Evolutionary conservation across 2,113 vertebrate genomes (phyloP).

Genomic region (Stictonetta naevosa): DNA sequence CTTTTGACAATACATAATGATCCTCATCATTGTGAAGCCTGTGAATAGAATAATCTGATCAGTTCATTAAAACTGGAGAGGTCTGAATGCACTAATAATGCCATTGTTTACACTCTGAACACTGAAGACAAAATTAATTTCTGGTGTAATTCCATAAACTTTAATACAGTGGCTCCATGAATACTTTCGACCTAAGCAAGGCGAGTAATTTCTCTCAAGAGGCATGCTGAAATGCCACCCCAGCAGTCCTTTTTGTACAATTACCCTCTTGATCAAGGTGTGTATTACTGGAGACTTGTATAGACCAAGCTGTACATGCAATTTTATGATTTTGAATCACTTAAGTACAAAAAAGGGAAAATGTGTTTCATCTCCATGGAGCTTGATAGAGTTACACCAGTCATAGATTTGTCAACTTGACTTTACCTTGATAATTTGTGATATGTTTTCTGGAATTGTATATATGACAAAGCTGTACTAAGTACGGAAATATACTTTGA

Average conservation of each 20-base stretch:
- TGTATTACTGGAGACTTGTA: background rate
- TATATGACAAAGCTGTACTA: background rate
- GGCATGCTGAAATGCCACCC: background rate
- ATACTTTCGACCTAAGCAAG: background rate
- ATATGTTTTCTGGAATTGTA: background rate
- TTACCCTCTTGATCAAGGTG: background rate
- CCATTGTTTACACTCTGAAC: slow-evolving; percentile 16
- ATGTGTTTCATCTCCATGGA: background rate
- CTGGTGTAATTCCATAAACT: background rate
- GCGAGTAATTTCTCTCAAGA: background rate
- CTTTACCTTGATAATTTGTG: background rate
- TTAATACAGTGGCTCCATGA: background rate
- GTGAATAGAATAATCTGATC: slow-evolving; percentile 46
- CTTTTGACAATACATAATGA: slow-evolving; percentile 59
- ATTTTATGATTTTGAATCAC: background rate
- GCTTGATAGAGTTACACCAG: background rate
- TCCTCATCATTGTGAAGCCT: slow-evolving; percentile 41
- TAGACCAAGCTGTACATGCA: background rate
- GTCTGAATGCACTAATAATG: slow-evolving; percentile 23
- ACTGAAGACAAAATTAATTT: slow-evolving; percentile 16
- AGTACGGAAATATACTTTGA: background rate
- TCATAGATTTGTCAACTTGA: background rate
- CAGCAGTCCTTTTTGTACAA: background rate
- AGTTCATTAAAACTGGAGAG: slow-evolving; percentile 43
- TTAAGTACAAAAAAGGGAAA: background rate